Base-by-base conservation (phyloP, 2,888 invertebrate genomes). In the Plutella xylostella region DNA sequence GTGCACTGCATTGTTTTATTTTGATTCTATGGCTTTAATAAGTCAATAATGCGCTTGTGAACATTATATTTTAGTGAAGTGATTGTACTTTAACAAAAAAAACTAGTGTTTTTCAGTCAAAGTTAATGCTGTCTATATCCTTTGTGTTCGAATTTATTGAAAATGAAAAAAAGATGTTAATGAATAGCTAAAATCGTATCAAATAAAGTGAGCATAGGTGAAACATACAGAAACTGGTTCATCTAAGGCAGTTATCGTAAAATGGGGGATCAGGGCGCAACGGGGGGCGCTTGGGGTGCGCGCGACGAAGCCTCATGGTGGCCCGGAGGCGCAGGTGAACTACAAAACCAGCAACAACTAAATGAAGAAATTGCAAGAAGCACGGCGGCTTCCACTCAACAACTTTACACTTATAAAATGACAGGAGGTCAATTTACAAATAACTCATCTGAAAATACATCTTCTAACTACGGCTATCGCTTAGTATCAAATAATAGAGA, bases 341-440 rank as follows among this genome's bases (percentile, higher is more conserved):
- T 79, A 43, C 48, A 47, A 42, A 75, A 82, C 63, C 80, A 78
- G 70, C 80, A 79, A 69, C 82, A 82, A 67, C 56, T 80, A 57
- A 77, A 78, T 65, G 83, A 84, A 51, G 80, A 82, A 49, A 76
- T 80, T 40, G 79, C 82, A 33, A 68, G 78, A 52, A 80, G 77
- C 51, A 78, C 79, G 48, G 76, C 79, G 19, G 67, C 78, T 45
- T 64, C 85, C 51, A 80, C 85, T 62, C 92, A 92, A 68, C 92
- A 92, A 75, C 85, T 92, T 58, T 93, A 92, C 72, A 90, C 90
- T 52, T 93, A 93, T 75, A 93, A 93, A 87, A 92, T 93, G 92
- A 90, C 92, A 63, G 90, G 91, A 72, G 91, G 91, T 72, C n/a
- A n/a, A n/a, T 92, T 93, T 86, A 88, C 92, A 62, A 78, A 89